Percentiles rank a stretch among this genome's conserved stretches.
These are phyloP conservation scores for Proctacanthus coquilletti DNA, from an alignment of 1,140 invertebrate species.

Conservation along the genomic window DNA sequence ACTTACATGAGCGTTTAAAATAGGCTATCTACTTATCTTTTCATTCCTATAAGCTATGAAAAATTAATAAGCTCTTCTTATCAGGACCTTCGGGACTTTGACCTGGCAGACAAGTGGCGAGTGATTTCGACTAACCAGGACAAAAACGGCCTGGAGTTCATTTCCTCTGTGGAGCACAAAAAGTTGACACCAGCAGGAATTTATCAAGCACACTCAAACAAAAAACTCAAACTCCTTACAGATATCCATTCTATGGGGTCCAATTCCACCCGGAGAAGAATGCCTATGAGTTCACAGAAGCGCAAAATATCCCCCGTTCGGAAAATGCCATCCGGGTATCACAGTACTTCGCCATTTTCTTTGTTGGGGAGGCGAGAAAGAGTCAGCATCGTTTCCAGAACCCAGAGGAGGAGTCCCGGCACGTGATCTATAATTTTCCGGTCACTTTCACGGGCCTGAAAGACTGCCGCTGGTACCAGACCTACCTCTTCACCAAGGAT, in stretches of 20 bases:
- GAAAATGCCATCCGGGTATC: conserved; percentile 39
- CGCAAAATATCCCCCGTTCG: conserved; percentile 42
- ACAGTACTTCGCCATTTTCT: conserved; percentile 70
- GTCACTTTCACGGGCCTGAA: too few relatives aligned
- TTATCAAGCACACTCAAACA: too few relatives aligned
- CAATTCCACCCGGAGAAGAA: conserved; percentile 89
- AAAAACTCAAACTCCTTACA: conserved; percentile 13
- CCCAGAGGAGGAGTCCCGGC: conserved; percentile 28
- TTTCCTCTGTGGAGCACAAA: conserved; percentile 46
- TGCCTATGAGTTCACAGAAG: conserved; percentile 55
- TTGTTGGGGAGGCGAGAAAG: conserved; percentile 53
- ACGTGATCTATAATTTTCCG: conserved; percentile 48
- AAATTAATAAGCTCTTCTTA: too few relatives aligned
- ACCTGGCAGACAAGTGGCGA: conserved; percentile 43
- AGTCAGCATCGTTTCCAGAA: conserved; percentile 37
- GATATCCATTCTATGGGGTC: conserved; percentile 66
- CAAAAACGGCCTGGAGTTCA: conserved; percentile 42
- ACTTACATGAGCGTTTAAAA: too few relatives aligned
- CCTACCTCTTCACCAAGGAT: too few relatives aligned
- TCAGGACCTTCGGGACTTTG: conserved; percentile 36
- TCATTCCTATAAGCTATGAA: too few relatives aligned
- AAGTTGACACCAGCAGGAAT: too few relatives aligned
- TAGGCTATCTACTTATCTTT: too few relatives aligned
- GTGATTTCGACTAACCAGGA: conserved; percentile 55
- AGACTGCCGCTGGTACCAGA: too few relatives aligned